Evolutionary conservation across 2,888 invertebrate genomes (phyloP).

Genomic region (Sinhomidia bicolor): DNA sequence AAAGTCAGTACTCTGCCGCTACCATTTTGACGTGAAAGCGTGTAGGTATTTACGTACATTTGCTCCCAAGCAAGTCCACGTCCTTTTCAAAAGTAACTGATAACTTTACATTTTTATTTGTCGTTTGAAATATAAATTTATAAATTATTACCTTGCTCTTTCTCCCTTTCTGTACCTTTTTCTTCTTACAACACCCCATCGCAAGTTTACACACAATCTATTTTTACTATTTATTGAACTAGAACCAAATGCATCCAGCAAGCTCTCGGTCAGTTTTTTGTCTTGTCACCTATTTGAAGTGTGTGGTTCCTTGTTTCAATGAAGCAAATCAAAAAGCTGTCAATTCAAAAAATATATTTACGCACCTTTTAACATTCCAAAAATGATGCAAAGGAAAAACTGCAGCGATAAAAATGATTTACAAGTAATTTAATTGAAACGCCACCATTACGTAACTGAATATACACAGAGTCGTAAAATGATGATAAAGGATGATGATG

Average conservation of each 20-base stretch:
- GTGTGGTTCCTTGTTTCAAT: conserved; percentile 26
- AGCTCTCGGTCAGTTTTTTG: no score
- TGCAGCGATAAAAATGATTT: conserved; percentile 21
- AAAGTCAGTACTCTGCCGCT: no score
- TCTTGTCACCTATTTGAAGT: no score
- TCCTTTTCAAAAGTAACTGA: neutral
- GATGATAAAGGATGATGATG: neutral
- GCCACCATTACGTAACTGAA: neutral
- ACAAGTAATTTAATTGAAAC: neutral
- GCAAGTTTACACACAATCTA: neutral
- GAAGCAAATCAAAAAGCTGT: conserved; percentile 60
- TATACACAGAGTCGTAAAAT: neutral
- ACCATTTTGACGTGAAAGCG: neutral
- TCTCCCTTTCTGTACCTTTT: conserved; percentile 61
- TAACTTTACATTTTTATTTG: neutral
- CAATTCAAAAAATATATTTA: conserved; percentile 57
- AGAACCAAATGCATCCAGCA: no score
- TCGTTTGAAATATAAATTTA: neutral
- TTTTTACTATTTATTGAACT: no score
- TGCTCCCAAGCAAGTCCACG: neutral
- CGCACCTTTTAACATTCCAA: conserved; percentile 43
- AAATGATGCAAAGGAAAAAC: conserved; percentile 58
- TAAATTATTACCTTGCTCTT: conserved; percentile 17
- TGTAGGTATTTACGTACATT: no score
- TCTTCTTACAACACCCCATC: conserved; percentile 68